A percentile compares a stretch with the other conserved stretches of the same genome.
Conservation (phyloP, 2,797 vertebrate genomes). For the Microchirus variegatus region DNA sequence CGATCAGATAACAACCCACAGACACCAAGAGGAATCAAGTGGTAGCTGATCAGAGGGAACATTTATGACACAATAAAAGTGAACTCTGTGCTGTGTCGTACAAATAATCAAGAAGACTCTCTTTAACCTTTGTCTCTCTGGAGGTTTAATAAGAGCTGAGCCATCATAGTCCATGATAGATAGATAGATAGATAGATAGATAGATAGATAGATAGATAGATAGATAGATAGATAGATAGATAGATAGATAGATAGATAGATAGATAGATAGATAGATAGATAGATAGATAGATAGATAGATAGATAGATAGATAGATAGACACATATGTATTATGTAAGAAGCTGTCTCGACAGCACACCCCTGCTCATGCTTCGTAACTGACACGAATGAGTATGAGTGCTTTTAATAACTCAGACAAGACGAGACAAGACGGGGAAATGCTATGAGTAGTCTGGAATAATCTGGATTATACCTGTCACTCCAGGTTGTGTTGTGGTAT, state of each 20-base stretch:
- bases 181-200: slow-evolving; percentile 2
- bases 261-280: no score
- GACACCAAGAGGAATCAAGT: background rate
- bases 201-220: slow-evolving; percentile 24
- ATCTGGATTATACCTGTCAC: slow-evolving; percentile 59
- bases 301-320: no score
- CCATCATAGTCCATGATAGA: no score
- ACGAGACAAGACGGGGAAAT: slow-evolving; percentile 13
- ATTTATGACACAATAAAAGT: slow-evolving; percentile 36
- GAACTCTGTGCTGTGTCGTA: slow-evolving; percentile 6
- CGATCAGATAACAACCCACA: slow-evolving; percentile 22
- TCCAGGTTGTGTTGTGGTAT: slow-evolving; percentile 12
- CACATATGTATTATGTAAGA: no score
- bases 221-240: slow-evolving; percentile 16
- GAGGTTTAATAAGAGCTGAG: background rate
- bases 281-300: no score
- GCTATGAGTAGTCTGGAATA: slow-evolving; percentile 47
- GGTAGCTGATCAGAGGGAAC: slow-evolving; percentile 18
- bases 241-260: slow-evolving; percentile 15
- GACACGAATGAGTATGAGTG: slow-evolving; percentile 9
- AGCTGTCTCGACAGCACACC: background rate
- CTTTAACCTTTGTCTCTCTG: slow-evolving; percentile 14
- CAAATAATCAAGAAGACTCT: background rate
- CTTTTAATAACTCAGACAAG: slow-evolving; percentile 65
- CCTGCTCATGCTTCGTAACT: slow-evolving; percentile 8